Conservation (phyloP, 2,113 vertebrate species). For the Otolemur garnettii region DNA sequence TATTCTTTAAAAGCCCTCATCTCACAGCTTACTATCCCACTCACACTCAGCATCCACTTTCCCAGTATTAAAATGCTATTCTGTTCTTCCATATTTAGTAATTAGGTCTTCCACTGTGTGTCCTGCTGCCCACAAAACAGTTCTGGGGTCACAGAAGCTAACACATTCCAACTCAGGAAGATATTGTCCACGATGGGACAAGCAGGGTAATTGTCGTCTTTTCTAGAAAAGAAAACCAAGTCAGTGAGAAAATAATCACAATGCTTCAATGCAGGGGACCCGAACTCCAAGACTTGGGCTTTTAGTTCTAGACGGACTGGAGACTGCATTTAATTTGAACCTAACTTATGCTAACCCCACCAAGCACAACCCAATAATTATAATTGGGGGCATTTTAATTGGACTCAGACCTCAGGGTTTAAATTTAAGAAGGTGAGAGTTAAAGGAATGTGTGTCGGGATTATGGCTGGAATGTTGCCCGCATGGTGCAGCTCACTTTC, state of each 20-base stretch:
- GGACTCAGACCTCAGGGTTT: slow-evolving; percentile 52
- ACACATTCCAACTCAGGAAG: neutral
- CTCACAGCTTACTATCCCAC: neutral
- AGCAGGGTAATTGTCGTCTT: neutral
- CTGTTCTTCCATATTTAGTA: neutral
- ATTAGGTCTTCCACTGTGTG: neutral
- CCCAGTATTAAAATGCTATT: neutral
- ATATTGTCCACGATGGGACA: neutral
- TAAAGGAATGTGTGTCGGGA: slow-evolving; percentile 24
- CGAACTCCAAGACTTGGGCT: neutral
- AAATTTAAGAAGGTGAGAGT: slow-evolving; percentile 58
- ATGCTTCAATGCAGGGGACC: neutral
- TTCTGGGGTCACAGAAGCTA: neutral
- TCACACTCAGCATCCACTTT: neutral
- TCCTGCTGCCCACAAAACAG: neutral
- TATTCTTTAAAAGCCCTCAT: neutral
- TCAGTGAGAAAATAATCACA: neutral
- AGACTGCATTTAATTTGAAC: slow-evolving; percentile 23
- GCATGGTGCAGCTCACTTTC: neutral
- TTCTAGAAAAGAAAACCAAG: neutral
- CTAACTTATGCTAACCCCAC: slow-evolving; percentile 1
- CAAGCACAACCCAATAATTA: neutral
- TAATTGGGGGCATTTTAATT: slow-evolving; percentile 51
- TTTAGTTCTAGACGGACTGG: neutral
- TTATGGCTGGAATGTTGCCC: slow-evolving; percentile 20